Evolutionary conservation across 1,140 invertebrate species (phyloP).

Genomic region (Rhopalosiphum padi): DNA sequence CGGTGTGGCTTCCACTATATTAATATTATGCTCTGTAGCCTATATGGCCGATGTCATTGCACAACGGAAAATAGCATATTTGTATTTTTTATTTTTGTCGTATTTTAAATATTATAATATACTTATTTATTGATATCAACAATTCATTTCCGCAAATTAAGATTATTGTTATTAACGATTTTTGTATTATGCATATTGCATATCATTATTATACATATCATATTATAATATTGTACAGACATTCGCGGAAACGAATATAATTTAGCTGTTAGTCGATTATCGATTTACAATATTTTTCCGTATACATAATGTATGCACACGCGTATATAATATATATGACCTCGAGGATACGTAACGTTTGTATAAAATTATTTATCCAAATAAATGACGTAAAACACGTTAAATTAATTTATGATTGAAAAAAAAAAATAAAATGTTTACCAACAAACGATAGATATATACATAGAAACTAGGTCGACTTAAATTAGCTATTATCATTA

Average conservation of each 20-base stretch:
- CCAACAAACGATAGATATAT: not conserved
- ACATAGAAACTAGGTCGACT: constrained; percentile 14
- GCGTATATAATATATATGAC: not conserved
- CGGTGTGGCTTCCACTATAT: not conserved
- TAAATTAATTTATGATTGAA: not conserved
- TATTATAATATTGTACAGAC: not conserved
- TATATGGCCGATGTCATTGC: not conserved
- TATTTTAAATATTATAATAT: not conserved
- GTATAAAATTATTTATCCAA: constrained; percentile 1
- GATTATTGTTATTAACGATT: not conserved
- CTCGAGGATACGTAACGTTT: not conserved
- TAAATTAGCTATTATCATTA: constrained; percentile 12
- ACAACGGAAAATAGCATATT: not conserved
- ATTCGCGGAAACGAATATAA: not conserved
- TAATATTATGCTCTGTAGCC: not conserved
- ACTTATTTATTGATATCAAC: not conserved
- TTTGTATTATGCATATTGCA: not conserved
- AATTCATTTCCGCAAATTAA: not conserved
- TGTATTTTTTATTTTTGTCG: not conserved
- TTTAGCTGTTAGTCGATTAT: not conserved
- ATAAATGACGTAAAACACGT: not conserved
- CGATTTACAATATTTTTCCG: constrained; percentile 15
- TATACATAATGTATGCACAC: not conserved
- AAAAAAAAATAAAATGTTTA: not conserved
- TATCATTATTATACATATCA: too few species aligned